These are phyloP conservation scores for Aix galericulata DNA, from an alignment of 2,113 vertebrate genomes.

Conservation along the genomic window DNA sequence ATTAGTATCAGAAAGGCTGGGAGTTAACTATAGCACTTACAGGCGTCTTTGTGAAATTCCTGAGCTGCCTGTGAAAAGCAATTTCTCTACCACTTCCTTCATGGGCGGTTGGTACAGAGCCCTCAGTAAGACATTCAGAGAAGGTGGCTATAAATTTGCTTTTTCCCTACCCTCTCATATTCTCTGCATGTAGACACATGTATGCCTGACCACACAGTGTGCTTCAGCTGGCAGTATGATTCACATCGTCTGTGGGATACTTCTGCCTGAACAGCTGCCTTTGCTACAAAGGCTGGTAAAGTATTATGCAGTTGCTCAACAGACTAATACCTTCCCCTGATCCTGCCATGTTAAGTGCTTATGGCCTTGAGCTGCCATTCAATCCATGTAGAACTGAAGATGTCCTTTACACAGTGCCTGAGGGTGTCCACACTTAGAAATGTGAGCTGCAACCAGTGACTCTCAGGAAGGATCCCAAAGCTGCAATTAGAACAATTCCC, in stretches of 20 bases:
- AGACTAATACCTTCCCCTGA: background rate
- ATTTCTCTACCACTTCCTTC: background rate
- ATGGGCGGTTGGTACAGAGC: background rate
- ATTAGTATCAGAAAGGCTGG: background rate
- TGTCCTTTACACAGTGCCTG: accelerated
- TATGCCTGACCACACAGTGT: background rate
- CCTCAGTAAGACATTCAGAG: background rate
- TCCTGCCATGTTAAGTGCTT: background rate
- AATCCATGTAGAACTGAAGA: background rate
- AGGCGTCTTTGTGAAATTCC: background rate
- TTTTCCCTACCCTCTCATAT: background rate
- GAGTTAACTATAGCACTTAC: background rate
- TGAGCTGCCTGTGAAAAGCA: background rate
- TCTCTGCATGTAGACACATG: background rate
- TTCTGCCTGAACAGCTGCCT: background rate
- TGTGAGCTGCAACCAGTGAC: accelerated
- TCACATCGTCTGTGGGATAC: background rate
- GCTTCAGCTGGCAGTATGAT: background rate
- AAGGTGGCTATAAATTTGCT: background rate
- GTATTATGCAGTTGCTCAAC: background rate
- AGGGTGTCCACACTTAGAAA: background rate
- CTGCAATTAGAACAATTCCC: background rate
- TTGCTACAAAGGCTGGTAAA: background rate
- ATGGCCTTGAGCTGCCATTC: background rate
- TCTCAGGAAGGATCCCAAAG: background rate